Evolutionary conservation across 1,140 invertebrate species (phyloP).

Genomic region (Drosophila ficusphila): DNA sequence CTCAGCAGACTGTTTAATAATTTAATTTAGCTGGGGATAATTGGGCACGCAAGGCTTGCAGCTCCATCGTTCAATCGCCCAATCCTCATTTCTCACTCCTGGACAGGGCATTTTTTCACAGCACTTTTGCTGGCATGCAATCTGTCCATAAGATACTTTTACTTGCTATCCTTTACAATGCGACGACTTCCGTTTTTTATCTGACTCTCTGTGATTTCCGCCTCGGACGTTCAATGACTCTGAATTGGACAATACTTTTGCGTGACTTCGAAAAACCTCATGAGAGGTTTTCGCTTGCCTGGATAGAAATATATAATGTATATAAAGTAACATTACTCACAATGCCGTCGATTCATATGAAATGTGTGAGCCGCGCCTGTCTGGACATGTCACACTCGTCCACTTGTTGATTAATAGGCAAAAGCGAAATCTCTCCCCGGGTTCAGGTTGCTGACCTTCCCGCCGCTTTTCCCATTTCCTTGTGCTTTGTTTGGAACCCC

Average conservation of each 20-base stretch:
- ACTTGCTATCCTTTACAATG: slow-evolving; percentile 57
- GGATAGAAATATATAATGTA: slow-evolving; percentile 20
- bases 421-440: slow-evolving; percentile 13
- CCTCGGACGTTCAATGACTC: slow-evolving; percentile 59
- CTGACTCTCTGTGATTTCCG: slow-evolving; percentile 48
- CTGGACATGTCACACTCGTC: slow-evolving; percentile 43
- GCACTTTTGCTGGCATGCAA: slow-evolving; percentile 50
- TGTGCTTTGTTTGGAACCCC: slow-evolving; percentile 55
- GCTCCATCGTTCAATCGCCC: slow-evolving; percentile 10
- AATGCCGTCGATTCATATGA: slow-evolving; percentile 52
- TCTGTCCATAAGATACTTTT: slow-evolving; percentile 64
- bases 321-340: slow-evolving; percentile 31
- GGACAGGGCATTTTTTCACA: slow-evolving; percentile 19
- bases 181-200: slow-evolving; percentile 58
- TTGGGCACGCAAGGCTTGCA: slow-evolving; percentile 48
- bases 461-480: slow-evolving; percentile 53
- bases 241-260: slow-evolving; percentile 51
- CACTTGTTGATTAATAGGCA: slow-evolving; percentile 74
- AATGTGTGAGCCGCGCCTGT: slow-evolving; percentile 54
- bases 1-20: slow-evolving; percentile 61
- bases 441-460: slow-evolving; percentile 61
- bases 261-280: slow-evolving; percentile 60
- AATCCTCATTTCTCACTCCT: slow-evolving; percentile 31
- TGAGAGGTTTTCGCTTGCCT: slow-evolving; percentile 26
- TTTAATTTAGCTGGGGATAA: slow-evolving; percentile 63